These are phyloP conservation scores for Lepidurus packardi DNA, from an alignment of 1,140 invertebrate species.

Conservation along the genomic window DNA sequence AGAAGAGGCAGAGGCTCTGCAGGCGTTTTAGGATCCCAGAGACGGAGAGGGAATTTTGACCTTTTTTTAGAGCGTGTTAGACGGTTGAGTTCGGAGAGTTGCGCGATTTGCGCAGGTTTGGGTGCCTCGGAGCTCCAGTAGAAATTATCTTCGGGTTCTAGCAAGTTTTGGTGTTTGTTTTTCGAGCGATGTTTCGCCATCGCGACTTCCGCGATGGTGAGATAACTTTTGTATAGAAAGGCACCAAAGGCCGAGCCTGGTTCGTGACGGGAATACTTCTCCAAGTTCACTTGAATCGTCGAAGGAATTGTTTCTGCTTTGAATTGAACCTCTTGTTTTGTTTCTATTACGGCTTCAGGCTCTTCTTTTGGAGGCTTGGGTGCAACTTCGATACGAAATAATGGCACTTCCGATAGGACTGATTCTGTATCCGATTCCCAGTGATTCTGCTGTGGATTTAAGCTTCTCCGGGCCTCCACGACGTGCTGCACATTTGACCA, in stretches of 20 bases:
- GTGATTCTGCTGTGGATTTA: background rate
- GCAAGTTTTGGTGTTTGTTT: conserved; percentile 11
- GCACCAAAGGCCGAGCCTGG: background rate
- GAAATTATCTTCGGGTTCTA: conserved; percentile 26
- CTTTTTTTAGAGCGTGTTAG: background rate
- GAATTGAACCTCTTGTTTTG: background rate
- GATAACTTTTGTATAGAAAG: conserved; percentile 26
- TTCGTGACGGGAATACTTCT: background rate
- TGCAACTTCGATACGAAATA: background rate
- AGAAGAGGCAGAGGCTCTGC: background rate
- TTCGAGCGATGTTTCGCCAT: conserved; percentile 29
- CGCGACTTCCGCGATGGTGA: conserved; percentile 27
- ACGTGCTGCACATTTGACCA: too few species aligned
- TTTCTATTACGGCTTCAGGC: background rate
- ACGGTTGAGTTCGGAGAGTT: background rate
- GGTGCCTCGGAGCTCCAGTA: conserved; percentile 32
- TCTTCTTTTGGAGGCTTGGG: background rate
- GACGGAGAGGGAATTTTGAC: background rate
- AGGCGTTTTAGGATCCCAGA: background rate
- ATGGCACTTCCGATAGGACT: background rate
- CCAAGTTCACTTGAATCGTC: background rate
- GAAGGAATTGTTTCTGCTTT: background rate
- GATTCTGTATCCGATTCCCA: background rate
- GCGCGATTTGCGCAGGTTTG: background rate
- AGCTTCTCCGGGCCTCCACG: too few species aligned